Base-by-base conservation (phyloP, 2,888 invertebrate species). In the Nebria brevicollis region DNA sequence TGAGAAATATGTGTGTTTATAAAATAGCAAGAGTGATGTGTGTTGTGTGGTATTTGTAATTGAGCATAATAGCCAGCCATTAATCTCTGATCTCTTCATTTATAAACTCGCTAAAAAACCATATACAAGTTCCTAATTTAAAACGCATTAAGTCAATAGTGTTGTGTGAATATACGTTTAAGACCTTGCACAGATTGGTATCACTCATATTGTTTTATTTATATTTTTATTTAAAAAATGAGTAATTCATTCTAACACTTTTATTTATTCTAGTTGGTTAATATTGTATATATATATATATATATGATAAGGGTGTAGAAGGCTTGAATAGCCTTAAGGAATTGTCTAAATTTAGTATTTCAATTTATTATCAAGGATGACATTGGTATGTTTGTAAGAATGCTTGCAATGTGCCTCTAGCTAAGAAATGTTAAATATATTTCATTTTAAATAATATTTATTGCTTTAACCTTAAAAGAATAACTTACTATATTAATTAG, bases 301-400 rank as follows among this genome's bases (percentile, higher is more conserved):
- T n/a, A 6, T 15, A 11, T 70, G 70, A 70, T n/a, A 25, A 70
- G 70, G 70, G 70, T 70, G 66, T 66, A 25, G 66, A n/a, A 34
- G 34, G 34, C 34, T 34, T 66, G 66, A 66, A 15, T 26, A 26
- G 70, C 70, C 70, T 70, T 34, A 25, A 25, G 78, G 78, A 72
- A 72, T 72, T 73, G 78, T 78, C 78, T 64, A 78, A 72, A 66
- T 66, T 72, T 72, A 72, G 66, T 65, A 66, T 78, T 78, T 73
- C 78, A 73, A 78, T 78, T 78, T 78, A 78, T 78, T 78, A 78
- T 64, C 43, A 54, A 54, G 54, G 78, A 78, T 78, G 66, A 73
- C 72, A 72, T 72, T 64, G 73, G 72, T 78, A 78, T 78, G 78
- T 72, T 65, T 78, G 78, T 72, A 78, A 78, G 78, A 72, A 78